Conservation (phyloP, 2,797 vertebrate genomes). For the Merluccius polli region DNA sequence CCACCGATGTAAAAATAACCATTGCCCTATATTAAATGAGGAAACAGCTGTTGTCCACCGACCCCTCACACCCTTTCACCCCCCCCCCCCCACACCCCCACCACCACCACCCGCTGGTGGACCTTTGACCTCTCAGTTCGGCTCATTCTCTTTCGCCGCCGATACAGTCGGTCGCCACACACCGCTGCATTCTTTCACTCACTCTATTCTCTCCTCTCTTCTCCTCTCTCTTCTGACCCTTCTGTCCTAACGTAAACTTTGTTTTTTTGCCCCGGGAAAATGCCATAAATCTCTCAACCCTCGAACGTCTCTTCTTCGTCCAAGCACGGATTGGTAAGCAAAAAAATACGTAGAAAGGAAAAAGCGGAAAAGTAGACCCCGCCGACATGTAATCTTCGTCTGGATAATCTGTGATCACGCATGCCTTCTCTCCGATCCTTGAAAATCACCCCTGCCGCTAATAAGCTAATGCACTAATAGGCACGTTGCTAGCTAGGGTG, state of each 20-base stretch:
- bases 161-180: too few relatives aligned
- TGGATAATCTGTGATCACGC: conserved; percentile 72
- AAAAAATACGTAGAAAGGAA: conserved; percentile 52
- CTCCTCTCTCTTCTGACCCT: conserved; percentile 41
- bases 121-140: not conserved
- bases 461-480: conserved; percentile 52
- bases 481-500: conserved; percentile 55
- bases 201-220: not conserved
- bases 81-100: not conserved
- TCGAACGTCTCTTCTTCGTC: conserved; percentile 42
- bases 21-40: not conserved
- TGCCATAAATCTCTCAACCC: conserved; percentile 47
- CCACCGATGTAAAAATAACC: not conserved
- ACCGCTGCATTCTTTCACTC: not conserved
- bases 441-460: conserved; percentile 37
- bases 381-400: conserved; percentile 45
- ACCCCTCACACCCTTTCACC: not conserved
- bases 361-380: conserved; percentile 17
- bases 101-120: not conserved
- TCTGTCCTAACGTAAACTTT: conserved; percentile 62
- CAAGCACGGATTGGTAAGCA: conserved; percentile 76
- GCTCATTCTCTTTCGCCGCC: not conserved
- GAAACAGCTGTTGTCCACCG: not conserved
- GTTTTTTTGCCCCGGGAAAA: conserved; percentile 60
- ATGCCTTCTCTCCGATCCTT: conserved; percentile 69